Base-by-base conservation (phyloP, 2,797 vertebrate species). In the Fringilla coelebs region DNA sequence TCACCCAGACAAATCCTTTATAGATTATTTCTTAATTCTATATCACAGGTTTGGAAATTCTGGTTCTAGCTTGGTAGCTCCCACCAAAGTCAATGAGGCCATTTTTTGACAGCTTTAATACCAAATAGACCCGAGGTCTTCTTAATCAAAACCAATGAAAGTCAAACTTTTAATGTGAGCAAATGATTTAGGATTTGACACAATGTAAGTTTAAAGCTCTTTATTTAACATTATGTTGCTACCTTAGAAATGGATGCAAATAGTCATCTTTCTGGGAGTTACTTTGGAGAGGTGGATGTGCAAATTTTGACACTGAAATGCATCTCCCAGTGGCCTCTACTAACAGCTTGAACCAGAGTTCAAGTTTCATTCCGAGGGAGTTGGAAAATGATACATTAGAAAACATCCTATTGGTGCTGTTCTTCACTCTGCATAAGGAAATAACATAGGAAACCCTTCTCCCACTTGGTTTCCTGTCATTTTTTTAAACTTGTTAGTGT, bases 391-490 rank as follows among this genome's bases (percentile, higher is more conserved):
- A 95, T 94, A 90, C 67, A 93, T 93, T 85, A 91, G 77, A 90
- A 91, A 95, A 96, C 93, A 96, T 94, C 74, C 89, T 92, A 95
- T 84, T 91, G 94, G 77, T 94, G 85, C 71, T 88, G 77, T 93
- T 96, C 94, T 94, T 94, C 83, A 79, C 73, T 88, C 77, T 94
- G 67, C 67, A 31, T 90, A 82, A 96, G 94, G 95, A 97, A 97
- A 97, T 96, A 96, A 96, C 95, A 95, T 84, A 94, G 89, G 94
- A 96, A 96, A 91, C 80, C 55, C 71, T 94, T 88, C 94, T 96
- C 77, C 80, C 84, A 54, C 67, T 94, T 89, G 85, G 91, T 95
- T 97, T 97, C 95, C 94, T 95, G 88, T 86, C 32, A 88, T 96
- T 96, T 96, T 96, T 96, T 97, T 25, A 75, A 94, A 91, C 94